Conservation (phyloP, 2,113 vertebrate species). For the Sinocyclocheilus anophthalmus region DNA sequence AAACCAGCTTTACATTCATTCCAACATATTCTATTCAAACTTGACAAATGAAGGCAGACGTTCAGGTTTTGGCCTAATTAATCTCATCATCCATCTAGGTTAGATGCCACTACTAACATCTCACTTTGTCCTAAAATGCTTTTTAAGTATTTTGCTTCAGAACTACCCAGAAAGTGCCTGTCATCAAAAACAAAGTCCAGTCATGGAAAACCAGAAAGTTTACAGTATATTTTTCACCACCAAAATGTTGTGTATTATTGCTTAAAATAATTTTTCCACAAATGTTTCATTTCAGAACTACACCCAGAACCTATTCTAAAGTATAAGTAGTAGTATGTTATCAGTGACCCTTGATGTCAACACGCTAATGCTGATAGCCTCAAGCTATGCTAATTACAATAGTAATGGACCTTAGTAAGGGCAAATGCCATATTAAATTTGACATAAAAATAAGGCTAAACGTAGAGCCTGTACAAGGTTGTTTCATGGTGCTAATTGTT, state of each 20-base stretch:
- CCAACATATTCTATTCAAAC: conserved; percentile 31
- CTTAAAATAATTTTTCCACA: not conserved
- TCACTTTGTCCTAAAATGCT: not conserved
- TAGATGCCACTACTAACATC: not conserved
- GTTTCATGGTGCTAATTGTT: not conserved
- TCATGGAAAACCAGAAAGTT: too few relatives aligned
- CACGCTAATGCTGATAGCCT: not conserved
- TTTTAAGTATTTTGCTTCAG: not conserved
- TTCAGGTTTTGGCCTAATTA: conserved; percentile 5
- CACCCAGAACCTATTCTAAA: not conserved
- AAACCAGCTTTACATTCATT: conserved; percentile 22
- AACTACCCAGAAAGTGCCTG: not conserved
- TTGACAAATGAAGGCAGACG: conserved; percentile 8
- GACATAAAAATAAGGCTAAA: not conserved
- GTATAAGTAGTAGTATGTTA: not conserved
- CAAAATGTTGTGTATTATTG: not conserved
- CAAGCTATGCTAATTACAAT: not conserved
- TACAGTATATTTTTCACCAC: too few relatives aligned
- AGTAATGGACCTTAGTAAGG: not conserved
- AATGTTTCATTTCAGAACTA: not conserved
- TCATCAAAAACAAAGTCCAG: too few relatives aligned
- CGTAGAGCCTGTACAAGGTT: not conserved
- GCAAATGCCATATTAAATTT: not conserved
- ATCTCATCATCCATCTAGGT: conserved; percentile 14
- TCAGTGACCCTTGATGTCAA: conserved; percentile 5